Base-by-base conservation (phyloP, 1,140 invertebrate genomes). In the Trichonephila clavipes region DNA sequence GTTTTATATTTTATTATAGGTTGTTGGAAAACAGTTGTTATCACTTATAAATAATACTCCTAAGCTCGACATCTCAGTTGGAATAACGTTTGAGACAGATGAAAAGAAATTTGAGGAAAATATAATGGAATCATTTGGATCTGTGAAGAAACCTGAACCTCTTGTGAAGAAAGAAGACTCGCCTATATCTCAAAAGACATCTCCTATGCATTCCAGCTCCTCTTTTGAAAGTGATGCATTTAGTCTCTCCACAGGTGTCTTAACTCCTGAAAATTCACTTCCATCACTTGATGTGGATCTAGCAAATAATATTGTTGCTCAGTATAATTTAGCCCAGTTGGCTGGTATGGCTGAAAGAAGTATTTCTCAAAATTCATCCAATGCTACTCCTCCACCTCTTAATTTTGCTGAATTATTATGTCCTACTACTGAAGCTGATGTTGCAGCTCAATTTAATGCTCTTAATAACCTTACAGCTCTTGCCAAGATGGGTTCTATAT, bases 401-500 rank as follows among this genome's bases (percentile, higher is more conserved):
- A 94, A 87, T 77, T 85, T 95, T 64, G 93, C 94, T 6, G 94
- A 95, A 61, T 94, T 95, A 12, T 90, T 95, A 16, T 94, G 92
- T 69, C 94, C n/a, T 97, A 97, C 95, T 34, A 90, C 72, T 44
- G 86, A 90, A 72, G 4, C 81, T 8, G 94, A 93, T 81, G 83
- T 92, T 21, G 89, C 93, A 40, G 94, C 94, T 16, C 94, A 94
- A 51, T 89, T 94, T 19, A 97, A 98, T 95, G 97, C 98, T 64
- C 97, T 98, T 94, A 98, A 98, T 95, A 99, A 98, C 96, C 96
- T 98, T 88, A 98, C 98, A 95, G 98, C 98, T 24, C 96, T 98
- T 88, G 98, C 98, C 85, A 98, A 98, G 96, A 96, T 98, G 64
- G 98, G 98, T 95, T 96, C 95, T 81, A 94, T 95, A 64, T 94